Percentiles rank a stretch among this genome's conserved stretches.
These are phyloP conservation scores for Drosophila ficusphila DNA, from an alignment of 1,140 invertebrate genomes.

Conservation along the genomic window DNA sequence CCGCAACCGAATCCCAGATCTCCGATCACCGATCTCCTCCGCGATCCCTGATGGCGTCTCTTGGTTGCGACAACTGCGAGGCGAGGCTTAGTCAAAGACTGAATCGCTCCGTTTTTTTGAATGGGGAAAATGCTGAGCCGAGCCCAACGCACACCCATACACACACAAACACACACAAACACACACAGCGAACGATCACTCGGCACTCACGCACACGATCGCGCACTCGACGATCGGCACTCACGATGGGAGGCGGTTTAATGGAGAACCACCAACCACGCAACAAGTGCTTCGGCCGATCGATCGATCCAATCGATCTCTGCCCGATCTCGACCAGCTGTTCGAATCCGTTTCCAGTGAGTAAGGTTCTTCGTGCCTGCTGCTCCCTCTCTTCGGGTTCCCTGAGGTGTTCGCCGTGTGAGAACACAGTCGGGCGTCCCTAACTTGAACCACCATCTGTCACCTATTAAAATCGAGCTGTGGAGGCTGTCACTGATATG, in stretches of 20 bases:
- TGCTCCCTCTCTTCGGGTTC: slow-evolving; percentile 17
- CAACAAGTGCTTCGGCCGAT: slow-evolving; percentile 66
- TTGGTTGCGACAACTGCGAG: slow-evolving; percentile 64
- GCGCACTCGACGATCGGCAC: slow-evolving; percentile 30
- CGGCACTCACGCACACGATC: slow-evolving; percentile 22
- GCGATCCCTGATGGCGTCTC: slow-evolving; percentile 34
- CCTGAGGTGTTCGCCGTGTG: slow-evolving; percentile 16
- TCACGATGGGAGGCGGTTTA: slow-evolving; percentile 63
- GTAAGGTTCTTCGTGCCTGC: slow-evolving; percentile 54
- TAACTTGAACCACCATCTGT: slow-evolving; percentile 1
- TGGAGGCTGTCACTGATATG: not conserved
- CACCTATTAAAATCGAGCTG: not conserved
- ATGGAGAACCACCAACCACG: slow-evolving; percentile 65
- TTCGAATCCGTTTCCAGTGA: slow-evolving; percentile 74
- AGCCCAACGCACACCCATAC: slow-evolving; percentile 38
- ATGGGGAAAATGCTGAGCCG: slow-evolving; percentile 70
- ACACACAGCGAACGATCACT: slow-evolving; percentile 13
- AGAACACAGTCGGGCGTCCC: slow-evolving; percentile 14
- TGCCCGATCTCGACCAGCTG: slow-evolving; percentile 61
- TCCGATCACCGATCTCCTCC: slow-evolving; percentile 25
- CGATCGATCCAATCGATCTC: slow-evolving; percentile 23
- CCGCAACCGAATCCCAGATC: slow-evolving; percentile 14
- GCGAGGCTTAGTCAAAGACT: slow-evolving; percentile 77
- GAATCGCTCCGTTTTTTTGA: slow-evolving; percentile 65
- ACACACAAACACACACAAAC: slow-evolving; percentile 15